A percentile compares a stretch with the other conserved stretches of the same genome.
Evolutionary conservation across 2,797 vertebrate species (phyloP).

Genomic region (Cossypha dichroa): DNA sequence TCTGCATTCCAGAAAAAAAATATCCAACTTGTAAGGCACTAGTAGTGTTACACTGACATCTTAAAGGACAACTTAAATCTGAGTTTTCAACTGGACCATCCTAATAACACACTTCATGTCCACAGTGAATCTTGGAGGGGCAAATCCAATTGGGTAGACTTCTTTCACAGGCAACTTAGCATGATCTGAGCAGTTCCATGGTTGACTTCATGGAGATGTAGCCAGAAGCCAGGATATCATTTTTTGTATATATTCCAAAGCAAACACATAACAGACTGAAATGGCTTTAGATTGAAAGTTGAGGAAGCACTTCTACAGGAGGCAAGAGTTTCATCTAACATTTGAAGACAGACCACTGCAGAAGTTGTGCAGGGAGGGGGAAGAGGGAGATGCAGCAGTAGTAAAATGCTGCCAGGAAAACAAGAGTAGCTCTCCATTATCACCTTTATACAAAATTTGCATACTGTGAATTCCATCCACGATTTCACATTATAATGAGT

Average conservation of each 20-base stretch:
- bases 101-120: conserved; percentile 59
- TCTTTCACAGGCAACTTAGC: conserved; percentile 74
- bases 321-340: conserved; percentile 22
- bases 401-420: conserved; percentile 48
- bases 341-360: neutral
- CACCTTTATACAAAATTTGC: conserved; percentile 80
- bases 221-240: conserved; percentile 65
- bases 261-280: conserved; percentile 30
- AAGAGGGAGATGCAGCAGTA: conserved; percentile 29
- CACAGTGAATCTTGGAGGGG: conserved; percentile 56
- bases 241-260: conserved; percentile 63
- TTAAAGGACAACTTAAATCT: conserved; percentile 92
- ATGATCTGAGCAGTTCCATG: conserved; percentile 65
- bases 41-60: conserved; percentile 87
- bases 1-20: conserved; percentile 93
- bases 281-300: conserved; percentile 55
- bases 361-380: neutral
- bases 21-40: conserved; percentile 87
- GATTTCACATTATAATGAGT: conserved; percentile 76
- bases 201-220: conserved; percentile 73
- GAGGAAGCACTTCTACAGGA: conserved; percentile 48
- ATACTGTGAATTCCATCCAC: conserved; percentile 77
- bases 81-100: conserved; percentile 84
- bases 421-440: conserved; percentile 75
- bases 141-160: conserved; percentile 70